Conservation (phyloP, 2,113 vertebrate species). For the Pelvicachromis taeniatus region DNA sequence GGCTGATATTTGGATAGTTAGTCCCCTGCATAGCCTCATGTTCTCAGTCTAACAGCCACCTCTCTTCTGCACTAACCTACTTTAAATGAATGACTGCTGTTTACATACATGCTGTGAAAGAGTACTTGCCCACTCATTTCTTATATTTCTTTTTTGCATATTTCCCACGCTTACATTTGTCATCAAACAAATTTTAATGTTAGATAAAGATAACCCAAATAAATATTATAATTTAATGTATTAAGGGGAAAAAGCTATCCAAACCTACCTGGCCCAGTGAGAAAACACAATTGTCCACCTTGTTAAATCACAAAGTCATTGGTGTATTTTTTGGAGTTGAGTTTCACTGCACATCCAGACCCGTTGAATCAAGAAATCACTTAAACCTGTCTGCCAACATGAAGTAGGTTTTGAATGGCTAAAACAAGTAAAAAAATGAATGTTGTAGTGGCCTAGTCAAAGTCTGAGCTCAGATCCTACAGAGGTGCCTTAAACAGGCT, state of each 20-base stretch:
- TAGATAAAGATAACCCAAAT: neutral
- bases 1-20: neutral
- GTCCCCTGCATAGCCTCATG: neutral
- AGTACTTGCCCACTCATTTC: neutral
- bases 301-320: neutral
- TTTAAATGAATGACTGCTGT: neutral
- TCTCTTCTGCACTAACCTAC: conserved; percentile 1
- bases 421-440: neutral
- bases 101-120: neutral
- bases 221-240: neutral
- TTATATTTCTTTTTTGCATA: neutral
- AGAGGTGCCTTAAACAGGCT: neutral
- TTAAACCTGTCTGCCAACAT: neutral
- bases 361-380: neutral
- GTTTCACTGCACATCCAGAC: neutral
- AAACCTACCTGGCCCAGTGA: neutral
- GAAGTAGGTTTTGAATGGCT: neutral
- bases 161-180: neutral
- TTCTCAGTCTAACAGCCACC: conserved; percentile 6
- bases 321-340: neutral
- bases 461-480: neutral
- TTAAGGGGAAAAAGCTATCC: neutral
- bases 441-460: neutral
- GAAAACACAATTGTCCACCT: neutral
- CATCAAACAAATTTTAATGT: neutral